Percentiles rank a stretch among this genome's conserved stretches.
Conservation (phyloP, 2,113 vertebrate genomes). For the Pontoporia blainvillei region DNA sequence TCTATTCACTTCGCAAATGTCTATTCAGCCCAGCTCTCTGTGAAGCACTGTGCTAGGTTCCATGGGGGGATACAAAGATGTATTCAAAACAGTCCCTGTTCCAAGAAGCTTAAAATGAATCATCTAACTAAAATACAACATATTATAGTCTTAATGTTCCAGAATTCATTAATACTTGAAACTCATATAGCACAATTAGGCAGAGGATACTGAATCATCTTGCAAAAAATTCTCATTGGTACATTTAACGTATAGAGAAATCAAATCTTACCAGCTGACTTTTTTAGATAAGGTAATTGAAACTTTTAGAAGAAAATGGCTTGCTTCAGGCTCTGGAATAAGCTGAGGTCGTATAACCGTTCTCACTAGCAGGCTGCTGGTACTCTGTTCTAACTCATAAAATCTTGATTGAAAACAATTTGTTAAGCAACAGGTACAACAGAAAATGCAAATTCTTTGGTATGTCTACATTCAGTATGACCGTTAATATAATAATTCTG, state of each 20-base stretch:
- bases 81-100: conserved; percentile 9
- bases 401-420: not conserved
- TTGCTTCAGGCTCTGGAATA: not conserved
- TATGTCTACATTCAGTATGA: not conserved
- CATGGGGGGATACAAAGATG: not conserved
- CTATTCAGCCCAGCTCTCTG: not conserved
- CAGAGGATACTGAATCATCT: not conserved
- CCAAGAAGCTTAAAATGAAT: not conserved
- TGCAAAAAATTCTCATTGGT: not conserved
- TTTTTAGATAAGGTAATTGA: not conserved
- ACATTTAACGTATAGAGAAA: not conserved
- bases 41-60: not conserved
- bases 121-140: not conserved
- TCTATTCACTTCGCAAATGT: conserved; percentile 14
- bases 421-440: not conserved
- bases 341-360: not conserved
- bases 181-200: not conserved
- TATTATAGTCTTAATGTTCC: not conserved
- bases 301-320: conserved; percentile 20
- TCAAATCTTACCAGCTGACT: not conserved
- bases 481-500: not conserved
- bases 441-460: not conserved
- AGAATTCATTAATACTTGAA: not conserved
- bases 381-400: not conserved
- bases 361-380: not conserved